Conservation (phyloP, 1,140 invertebrate genomes). For the Pemphigus obesinymphae region DNA sequence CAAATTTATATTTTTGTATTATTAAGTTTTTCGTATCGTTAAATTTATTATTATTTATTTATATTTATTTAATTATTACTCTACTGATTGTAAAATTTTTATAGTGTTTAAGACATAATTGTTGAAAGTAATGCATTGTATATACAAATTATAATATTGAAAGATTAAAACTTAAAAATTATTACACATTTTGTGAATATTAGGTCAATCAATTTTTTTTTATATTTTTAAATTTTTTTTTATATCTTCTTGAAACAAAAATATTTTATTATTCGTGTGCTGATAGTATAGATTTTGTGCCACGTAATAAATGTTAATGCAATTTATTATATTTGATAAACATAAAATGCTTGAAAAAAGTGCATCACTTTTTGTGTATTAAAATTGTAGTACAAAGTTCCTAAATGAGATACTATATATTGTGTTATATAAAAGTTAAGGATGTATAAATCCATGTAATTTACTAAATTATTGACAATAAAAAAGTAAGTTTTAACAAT, state of each 20-base stretch:
- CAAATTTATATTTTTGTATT: background rate
- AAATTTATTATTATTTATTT: background rate
- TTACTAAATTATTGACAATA: too few relatives aligned
- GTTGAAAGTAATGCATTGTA: too few relatives aligned
- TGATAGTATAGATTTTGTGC: background rate
- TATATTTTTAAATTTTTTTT: too few relatives aligned
- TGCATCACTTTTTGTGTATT: background rate
- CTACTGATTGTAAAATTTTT: background rate
- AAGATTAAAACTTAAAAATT: too few relatives aligned
- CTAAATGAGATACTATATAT: background rate
- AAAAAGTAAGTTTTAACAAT: too few relatives aligned
- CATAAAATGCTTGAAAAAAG: background rate
- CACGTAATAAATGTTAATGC: background rate
- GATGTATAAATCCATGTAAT: background rate
- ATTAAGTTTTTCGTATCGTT: background rate
- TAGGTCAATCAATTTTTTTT: too few relatives aligned
- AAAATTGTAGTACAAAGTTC: conserved; percentile 7
- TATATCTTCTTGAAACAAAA: too few relatives aligned
- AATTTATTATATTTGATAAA: background rate
- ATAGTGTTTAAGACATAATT: too few relatives aligned
- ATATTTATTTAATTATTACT: background rate
- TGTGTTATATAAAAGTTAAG: background rate
- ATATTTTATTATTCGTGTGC: too few relatives aligned
- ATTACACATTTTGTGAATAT: too few relatives aligned
- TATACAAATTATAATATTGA: too few relatives aligned